Base-by-base conservation (phyloP, 2,113 vertebrate genomes). In the Sylvilagus bachmani region DNA sequence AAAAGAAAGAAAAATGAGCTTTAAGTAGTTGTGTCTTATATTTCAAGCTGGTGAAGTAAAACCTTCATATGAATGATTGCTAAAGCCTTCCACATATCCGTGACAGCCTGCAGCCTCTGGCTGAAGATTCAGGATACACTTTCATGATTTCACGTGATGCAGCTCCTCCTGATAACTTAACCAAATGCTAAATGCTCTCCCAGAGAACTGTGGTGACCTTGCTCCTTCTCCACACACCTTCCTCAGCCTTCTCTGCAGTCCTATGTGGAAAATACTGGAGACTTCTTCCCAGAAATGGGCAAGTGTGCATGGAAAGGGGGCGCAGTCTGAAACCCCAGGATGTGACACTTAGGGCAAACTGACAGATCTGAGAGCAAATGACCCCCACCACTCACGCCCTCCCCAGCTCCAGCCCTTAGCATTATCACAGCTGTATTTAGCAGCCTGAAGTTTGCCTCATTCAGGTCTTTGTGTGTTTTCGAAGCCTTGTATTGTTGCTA, bases 251-350 rank as follows among this genome's bases (percentile, higher is more conserved):
- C 71, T 89, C 58, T 84, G 74, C 25, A 77, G 29, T 21, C 70
- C 62, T 91, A 19, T n/a, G 17, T 44, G 89, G 89, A 95, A 89
- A 89, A 77, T 1, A 55, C 38, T 71, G 64, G 58, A 75, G 86
- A 86, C 71, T 44, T 11, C 25, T 36, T 24, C 36, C 10, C 67
- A 82, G 74, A 82, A 12, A 33, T 31, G 36, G 88, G 66, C 38
- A 71, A 84, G 24, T 10, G 0, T 27, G 5, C 31, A 31, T 22
- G 21, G 69, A 22, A 61, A 93, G 55, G 49, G 80, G 38, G 31
- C 16, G 17, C 16, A 1, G 33, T 77, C 71, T 67, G 29, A 0
- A 19, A 44, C 71, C n/a, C n/a, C 33, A 38, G 71, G 84, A 73
- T 25, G 24, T 4, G 12, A 70, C 44, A 66, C 10, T 31, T 8